phyloP scores from a whole-genome alignment of 1,140 invertebrate species.

The Hormaphis cornu region DNA sequence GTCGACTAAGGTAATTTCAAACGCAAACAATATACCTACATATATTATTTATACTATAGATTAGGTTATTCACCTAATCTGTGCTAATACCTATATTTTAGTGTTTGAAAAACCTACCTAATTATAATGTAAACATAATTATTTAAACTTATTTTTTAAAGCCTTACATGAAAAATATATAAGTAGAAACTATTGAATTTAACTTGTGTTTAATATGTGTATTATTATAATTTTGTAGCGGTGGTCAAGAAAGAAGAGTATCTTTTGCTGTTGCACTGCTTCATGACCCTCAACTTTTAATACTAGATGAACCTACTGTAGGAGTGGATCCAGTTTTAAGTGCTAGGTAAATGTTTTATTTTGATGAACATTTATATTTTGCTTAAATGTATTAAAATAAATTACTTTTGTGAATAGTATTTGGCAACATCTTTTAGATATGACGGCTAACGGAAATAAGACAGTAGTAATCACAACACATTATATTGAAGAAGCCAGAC shows the following conservation, averaged over 20 bases:
- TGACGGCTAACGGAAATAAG: constrained; percentile 57
- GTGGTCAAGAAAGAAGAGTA: constrained; percentile 77
- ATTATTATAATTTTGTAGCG: constrained; percentile 50
- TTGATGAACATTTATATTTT: not conserved
- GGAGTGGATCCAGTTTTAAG: constrained; percentile 81
- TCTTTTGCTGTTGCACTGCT: constrained; percentile 78
- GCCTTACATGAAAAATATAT: too few species aligned
- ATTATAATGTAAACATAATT: too few species aligned
- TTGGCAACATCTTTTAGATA: constrained; percentile 73
- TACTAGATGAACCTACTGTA: constrained; percentile 87
- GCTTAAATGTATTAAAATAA: not conserved
- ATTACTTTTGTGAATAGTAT: constrained; percentile 52
- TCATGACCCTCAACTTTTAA: constrained; percentile 76
- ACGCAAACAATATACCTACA: not conserved
- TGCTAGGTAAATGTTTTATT: constrained; percentile 39
- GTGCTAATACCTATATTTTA: too few species aligned
- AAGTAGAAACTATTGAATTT: not conserved
- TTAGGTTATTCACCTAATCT: too few species aligned
- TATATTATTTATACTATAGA: not conserved
- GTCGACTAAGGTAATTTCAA: constrained; percentile 35
- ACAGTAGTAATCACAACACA: constrained; percentile 88
- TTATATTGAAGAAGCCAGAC: constrained; percentile 84
- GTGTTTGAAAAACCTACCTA: too few species aligned
- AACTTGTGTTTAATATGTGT: not conserved
- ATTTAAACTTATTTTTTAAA: too few species aligned